A percentile compares a stretch with the other conserved stretches of the same genome.
Conservation (phyloP, 1,140 invertebrate species). For the Ips nitidus region DNA sequence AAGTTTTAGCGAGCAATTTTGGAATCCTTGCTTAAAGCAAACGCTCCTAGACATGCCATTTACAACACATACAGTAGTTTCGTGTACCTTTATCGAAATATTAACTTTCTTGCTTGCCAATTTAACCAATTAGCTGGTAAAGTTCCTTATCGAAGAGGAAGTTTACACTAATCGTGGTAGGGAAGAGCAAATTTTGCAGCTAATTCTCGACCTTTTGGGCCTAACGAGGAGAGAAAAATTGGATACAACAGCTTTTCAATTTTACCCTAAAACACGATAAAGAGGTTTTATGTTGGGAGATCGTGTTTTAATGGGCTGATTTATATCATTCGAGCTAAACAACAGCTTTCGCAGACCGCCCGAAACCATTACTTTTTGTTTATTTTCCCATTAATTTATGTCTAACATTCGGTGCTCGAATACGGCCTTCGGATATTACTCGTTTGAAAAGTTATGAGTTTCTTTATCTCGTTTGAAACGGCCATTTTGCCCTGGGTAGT, state of each 20-base stretch:
- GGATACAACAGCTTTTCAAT: no score
- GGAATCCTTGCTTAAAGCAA: constrained; percentile 7
- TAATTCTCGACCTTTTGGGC: no score
- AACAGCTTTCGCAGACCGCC: neutral
- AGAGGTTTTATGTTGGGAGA: neutral
- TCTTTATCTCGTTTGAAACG: neutral
- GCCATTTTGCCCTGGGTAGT: neutral
- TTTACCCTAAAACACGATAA: no score
- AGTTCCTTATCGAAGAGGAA: neutral
- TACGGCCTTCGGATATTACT: constrained; percentile 7
- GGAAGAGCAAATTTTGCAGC: no score
- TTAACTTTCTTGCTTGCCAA: neutral
- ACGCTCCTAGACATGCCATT: neutral
- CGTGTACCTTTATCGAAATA: neutral
- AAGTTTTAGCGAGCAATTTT: constrained; percentile 8
- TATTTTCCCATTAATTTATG: constrained; percentile 12
- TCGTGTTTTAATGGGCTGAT: constrained; percentile 5
- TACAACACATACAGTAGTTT: constrained; percentile 6
- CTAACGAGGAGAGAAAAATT: no score
- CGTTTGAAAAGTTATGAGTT: neutral
- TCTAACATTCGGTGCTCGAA: constrained; percentile 11
- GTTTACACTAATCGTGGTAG: no score
- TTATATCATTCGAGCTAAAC: constrained; percentile 3
- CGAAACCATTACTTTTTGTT: constrained; percentile 3
- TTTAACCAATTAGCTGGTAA: neutral